Evolutionary conservation across 2,797 vertebrate genomes (phyloP).

Genomic region (Nothura maculosa): DNA sequence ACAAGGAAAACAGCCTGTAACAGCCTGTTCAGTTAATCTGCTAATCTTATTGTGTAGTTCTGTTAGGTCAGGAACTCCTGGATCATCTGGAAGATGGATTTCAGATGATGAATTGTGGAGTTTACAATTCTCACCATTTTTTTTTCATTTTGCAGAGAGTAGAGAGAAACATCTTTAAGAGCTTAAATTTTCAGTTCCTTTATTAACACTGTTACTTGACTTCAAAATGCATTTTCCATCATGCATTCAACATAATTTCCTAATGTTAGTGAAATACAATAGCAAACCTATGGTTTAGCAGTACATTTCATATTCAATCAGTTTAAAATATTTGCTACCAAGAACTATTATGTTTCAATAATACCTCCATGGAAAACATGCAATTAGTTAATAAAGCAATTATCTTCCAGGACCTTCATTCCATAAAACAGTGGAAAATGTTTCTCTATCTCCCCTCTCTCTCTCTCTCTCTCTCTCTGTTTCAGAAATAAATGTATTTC

Average conservation of each 20-base stretch:
- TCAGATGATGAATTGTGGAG: background rate
- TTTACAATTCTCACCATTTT: conserved; percentile 15
- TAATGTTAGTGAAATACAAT: background rate
- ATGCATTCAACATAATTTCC: background rate
- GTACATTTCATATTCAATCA: background rate
- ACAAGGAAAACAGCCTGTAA: conserved; percentile 31
- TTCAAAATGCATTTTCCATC: background rate
- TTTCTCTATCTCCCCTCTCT: background rate
- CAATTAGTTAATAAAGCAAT: background rate
- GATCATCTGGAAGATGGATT: conserved; percentile 31
- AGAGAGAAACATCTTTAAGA: background rate
- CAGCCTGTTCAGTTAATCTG: background rate
- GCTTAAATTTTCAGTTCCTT: conserved; percentile 11
- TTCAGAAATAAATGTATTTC: background rate
- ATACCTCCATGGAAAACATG: background rate
- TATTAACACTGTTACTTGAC: background rate
- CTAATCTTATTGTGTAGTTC: background rate
- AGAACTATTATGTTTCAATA: background rate
- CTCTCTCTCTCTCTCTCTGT: background rate
- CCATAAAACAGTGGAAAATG: background rate
- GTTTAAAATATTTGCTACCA: background rate
- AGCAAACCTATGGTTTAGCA: background rate
- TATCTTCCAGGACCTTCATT: background rate
- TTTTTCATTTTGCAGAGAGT: conserved; percentile 30
- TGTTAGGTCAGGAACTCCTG: background rate